Percentiles rank a stretch among this genome's conserved stretches.
Conservation (phyloP, 35 echinoderm and acorn worm genomes). For the Hemicentrotus pulcherrimus region DNA sequence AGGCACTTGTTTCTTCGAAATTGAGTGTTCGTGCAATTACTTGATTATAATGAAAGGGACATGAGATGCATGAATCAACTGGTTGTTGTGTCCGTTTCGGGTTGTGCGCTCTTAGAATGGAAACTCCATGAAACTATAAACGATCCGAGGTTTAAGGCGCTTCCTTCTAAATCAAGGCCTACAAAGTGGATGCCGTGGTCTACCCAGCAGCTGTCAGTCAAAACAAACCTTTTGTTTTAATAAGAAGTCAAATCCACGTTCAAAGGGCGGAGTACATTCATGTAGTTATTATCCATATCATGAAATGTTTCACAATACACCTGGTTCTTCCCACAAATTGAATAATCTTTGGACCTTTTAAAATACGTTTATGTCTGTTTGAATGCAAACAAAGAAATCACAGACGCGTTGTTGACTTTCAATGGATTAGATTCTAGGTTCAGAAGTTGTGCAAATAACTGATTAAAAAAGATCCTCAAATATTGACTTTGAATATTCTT, state of each 20-base stretch:
- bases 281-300: neutral
- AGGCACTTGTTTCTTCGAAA: no score
- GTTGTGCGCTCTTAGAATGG: no score
- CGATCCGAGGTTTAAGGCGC: neutral
- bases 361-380: neutral
- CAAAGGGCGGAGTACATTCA: neutral
- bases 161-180: neutral
- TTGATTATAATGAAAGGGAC: no score
- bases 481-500: neutral
- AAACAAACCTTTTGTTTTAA: neutral
- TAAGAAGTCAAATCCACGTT: neutral
- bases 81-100: no score
- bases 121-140: neutral
- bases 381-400: neutral
- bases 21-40: no score
- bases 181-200: neutral
- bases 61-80: no score
- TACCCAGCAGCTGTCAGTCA: neutral
- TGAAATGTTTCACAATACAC: neutral
- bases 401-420: neutral
- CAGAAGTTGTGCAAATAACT: neutral
- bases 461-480: neutral
- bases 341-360: neutral
- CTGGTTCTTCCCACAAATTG: neutral
- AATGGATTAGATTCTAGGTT: neutral